These are phyloP conservation scores for Hemitrygon akajei DNA, from an alignment of 2,797 vertebrate species.

Conservation along the genomic window DNA sequence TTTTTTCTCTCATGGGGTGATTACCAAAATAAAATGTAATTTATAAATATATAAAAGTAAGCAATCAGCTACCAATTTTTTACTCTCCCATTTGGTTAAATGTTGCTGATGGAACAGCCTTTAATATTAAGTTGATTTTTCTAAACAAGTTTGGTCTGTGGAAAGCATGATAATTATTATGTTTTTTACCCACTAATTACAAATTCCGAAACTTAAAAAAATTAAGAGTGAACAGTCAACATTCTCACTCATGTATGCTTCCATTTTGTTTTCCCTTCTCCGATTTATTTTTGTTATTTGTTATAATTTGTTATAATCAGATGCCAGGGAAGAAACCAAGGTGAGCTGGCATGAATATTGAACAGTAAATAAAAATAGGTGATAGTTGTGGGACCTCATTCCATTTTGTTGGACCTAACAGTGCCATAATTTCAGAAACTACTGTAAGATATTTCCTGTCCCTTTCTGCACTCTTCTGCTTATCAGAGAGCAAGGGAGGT, in stretches of 20 bases:
- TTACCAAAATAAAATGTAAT: not conserved
- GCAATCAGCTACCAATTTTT: not conserved
- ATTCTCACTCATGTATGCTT: not conserved
- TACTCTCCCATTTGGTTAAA: not conserved
- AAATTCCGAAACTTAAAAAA: not conserved
- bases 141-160: not conserved
- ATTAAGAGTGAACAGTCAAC: not conserved
- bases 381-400: not conserved
- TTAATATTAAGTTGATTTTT: not conserved
- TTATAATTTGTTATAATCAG: not conserved
- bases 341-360: not conserved
- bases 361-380: not conserved
- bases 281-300: not conserved
- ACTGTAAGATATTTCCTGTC: not conserved
- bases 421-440: not conserved
- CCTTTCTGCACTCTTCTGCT: not conserved
- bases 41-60: not conserved
- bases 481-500: not conserved
- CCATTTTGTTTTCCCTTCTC: not conserved
- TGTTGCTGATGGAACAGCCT: not conserved
- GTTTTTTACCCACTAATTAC: not conserved
- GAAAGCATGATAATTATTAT: not conserved
- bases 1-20: not conserved
- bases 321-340: not conserved
- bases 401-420: not conserved